Conservation (phyloP, 2,888 invertebrate genomes). For the Heteromyza rotundicornis region DNA sequence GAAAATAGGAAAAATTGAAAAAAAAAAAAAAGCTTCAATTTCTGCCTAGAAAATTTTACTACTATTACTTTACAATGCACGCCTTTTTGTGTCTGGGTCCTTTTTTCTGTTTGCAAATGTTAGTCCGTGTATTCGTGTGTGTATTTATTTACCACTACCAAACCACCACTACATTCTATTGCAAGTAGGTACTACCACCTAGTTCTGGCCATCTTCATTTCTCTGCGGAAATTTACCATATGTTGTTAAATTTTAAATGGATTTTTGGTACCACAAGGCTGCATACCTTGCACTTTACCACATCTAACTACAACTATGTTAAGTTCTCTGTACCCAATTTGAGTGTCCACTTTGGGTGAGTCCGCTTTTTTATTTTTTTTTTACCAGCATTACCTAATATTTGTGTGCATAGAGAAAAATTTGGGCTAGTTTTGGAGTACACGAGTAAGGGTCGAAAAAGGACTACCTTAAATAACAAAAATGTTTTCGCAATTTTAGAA, state of each 20-base stretch:
- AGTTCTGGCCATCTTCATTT: slow-evolving; percentile 24
- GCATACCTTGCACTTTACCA: slow-evolving; percentile 1
- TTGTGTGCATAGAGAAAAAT: no score
- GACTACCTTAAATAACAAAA: no score
- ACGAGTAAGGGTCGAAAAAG: no score
- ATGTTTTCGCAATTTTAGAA: no score
- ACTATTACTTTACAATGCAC: background rate
- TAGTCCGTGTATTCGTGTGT: background rate
- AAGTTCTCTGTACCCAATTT: no score
- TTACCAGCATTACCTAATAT: no score
- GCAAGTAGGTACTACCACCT: background rate
- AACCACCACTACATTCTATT: no score
- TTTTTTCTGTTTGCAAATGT: background rate
- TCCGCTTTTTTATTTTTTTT: no score
- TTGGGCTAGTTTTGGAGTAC: no score
- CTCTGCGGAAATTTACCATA: slow-evolving; percentile 42
- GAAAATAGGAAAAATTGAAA: background rate
- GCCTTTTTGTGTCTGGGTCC: background rate
- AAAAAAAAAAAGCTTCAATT: background rate
- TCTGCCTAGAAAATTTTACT: background rate
- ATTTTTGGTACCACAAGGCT: slow-evolving; percentile 26
- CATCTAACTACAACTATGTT: background rate
- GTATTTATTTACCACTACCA: background rate
- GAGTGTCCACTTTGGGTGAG: no score
- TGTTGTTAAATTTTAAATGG: slow-evolving; percentile 43